Base-by-base conservation (phyloP, 2,797 vertebrate species). In the Neoniphon sammara region DNA sequence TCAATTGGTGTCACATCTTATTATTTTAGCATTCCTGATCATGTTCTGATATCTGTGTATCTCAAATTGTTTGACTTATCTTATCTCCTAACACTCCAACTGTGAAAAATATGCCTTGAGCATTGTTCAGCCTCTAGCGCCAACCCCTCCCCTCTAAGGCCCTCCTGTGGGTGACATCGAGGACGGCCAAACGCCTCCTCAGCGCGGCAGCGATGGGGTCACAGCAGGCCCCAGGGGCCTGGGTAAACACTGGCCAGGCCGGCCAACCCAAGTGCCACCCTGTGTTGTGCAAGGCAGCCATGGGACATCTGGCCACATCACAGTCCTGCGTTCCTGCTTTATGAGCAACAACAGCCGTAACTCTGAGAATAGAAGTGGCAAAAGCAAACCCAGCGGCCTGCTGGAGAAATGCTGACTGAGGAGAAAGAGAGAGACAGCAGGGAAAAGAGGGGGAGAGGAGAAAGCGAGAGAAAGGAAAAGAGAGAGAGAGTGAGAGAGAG, bases 291-390 rank as follows among this genome's bases (percentile, higher is more conserved):
- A 84, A 90, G 76, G 77, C 87, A 73, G 77, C 63, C 64, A 60
- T 79, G 83, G 86, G 85, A 88, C 90, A 87, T 91, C 83, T 90
- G 87, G 87, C 83, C 85, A 87, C 88, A 91, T 88, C 86, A 86
- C 76, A 88, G 81, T n/a, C 18, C 71, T 59, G 61, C 70, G 76
- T 88, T 90, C 74, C 84, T 90, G 76, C 84, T 87, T 88, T 87
- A 91, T 87, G 91, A 89, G 86, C 82, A 87, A 87, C 82, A 89
- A 87, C 86, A 84, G 79, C 74, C 80, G 49, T 87, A 87, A 89
- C 67, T 88, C 87, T 85, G 80, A 86, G 76, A 86, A 88, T 82
- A 87, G 85, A 85, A 75, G 78, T 80, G 82, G 85, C 82, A 58
- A 69, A 68, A 83, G 67, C 44, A 83, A 85, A 89, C 75, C 57